A percentile compares a stretch with the other conserved stretches of the same genome.
Evolutionary conservation across 2,888 invertebrate species (phyloP).

Genomic region (Lasioglossum vierecki): DNA sequence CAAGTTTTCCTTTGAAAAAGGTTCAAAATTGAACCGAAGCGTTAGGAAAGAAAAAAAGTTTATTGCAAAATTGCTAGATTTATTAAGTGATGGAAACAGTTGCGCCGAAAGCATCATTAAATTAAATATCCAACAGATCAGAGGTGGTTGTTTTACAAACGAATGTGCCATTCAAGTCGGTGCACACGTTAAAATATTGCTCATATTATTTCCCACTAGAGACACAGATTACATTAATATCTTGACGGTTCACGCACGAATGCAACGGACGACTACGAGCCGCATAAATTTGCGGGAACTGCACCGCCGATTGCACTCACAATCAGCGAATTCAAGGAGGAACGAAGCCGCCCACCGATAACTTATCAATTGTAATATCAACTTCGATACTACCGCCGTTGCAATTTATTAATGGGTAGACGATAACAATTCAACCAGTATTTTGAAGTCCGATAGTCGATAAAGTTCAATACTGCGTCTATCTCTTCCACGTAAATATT

Average conservation of each 20-base stretch:
- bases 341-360: slow-evolving; percentile 30
- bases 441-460: slow-evolving; percentile 21
- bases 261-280: background rate
- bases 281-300: background rate
- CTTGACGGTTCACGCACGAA: background rate
- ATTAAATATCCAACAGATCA: background rate
- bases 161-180: background rate
- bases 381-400: slow-evolving; percentile 2
- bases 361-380: slow-evolving; percentile 29
- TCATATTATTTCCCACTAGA: background rate
- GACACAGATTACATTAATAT: background rate
- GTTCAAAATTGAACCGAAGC: no score
- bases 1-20: no score
- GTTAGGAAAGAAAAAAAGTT: no score
- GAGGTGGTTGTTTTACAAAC: background rate
- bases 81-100: no score
- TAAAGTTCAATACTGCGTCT: background rate
- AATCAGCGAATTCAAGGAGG: slow-evolving; percentile 22
- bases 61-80: no score
- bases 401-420: slow-evolving; percentile 28
- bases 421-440: slow-evolving; percentile 10
- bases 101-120: no score
- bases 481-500: background rate
- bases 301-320: background rate
- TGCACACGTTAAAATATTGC: background rate